Conservation (phyloP, 2,888 invertebrate genomes). For the Autographa gamma region DNA sequence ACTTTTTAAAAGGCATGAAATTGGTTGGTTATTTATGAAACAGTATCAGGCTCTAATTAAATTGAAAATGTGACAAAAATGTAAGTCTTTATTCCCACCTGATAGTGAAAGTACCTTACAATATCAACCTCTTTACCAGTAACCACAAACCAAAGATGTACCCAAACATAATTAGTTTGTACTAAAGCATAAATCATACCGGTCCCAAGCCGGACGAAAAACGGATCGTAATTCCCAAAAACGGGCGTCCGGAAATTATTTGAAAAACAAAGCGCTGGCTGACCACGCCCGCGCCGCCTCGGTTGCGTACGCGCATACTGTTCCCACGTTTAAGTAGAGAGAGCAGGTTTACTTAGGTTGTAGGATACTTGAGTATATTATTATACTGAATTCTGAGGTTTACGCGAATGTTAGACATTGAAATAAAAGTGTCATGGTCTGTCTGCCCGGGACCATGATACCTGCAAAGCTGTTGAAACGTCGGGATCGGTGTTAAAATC, state of each 20-base stretch:
- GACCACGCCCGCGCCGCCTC: constrained; percentile 77
- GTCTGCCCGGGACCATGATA: no score
- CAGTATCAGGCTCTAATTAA: no score
- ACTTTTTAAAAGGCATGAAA: no score
- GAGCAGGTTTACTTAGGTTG: constrained; percentile 52
- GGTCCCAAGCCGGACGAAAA: constrained; percentile 54
- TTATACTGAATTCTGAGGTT: no score
- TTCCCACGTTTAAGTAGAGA: constrained; percentile 81
- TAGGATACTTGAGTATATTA: constrained; percentile 17
- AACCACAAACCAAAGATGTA: constrained; percentile 20
- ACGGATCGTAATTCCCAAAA: constrained; percentile 73
- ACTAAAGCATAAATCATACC: constrained; percentile 55
- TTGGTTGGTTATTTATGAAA: no score
- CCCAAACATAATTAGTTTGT: constrained; percentile 48
- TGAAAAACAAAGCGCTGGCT: constrained; percentile 83
- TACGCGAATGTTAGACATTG: no score
- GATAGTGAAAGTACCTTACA: background rate
- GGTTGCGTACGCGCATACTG: constrained; percentile 76
- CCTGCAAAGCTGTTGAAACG: no score
- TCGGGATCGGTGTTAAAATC: no score
- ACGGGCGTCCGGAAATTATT: constrained; percentile 84
- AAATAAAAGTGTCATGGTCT: no score
- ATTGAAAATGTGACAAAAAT: background rate
- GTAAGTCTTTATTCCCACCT: background rate
- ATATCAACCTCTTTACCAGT: constrained; percentile 3